These are phyloP conservation scores for Gopherus evgoodei DNA, from an alignment of 2,113 vertebrate species.

Conservation along the genomic window DNA sequence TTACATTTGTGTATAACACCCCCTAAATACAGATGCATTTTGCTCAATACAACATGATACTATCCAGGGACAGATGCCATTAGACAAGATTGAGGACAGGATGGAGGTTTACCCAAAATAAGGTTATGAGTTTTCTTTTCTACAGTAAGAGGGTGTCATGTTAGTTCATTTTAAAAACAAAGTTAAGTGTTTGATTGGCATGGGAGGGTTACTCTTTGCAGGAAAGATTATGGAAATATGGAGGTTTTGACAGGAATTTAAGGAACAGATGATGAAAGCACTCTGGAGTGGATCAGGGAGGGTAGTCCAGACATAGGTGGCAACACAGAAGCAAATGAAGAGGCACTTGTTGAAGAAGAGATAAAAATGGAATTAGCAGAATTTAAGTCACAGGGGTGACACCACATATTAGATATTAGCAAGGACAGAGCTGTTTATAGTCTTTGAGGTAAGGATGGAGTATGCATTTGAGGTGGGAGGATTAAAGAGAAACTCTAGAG, in stretches of 20 bases:
- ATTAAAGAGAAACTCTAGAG: neutral
- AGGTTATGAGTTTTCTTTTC: too few species aligned
- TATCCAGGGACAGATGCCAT: too few species aligned
- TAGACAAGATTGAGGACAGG: too few species aligned
- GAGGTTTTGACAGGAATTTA: neutral
- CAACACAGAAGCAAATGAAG: neutral
- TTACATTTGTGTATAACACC: neutral
- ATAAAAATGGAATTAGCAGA: neutral
- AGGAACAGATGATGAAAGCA: neutral
- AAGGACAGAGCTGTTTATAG: neutral
- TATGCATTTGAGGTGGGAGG: neutral
- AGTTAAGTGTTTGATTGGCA: neutral
- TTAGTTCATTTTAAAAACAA: neutral
- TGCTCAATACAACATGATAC: too few species aligned
- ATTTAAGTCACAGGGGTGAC: neutral
- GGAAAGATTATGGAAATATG: neutral
- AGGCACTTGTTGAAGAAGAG: neutral
- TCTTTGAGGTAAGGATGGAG: neutral
- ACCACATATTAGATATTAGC: neutral
- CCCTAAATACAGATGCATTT: neutral
- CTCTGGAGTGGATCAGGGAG: neutral
- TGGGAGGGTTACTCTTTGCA: neutral
- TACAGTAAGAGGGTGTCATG: too few species aligned
- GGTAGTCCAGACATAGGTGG: neutral
- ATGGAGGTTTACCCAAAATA: too few species aligned